Evolutionary conservation across 2,113 vertebrate species (phyloP).

Genomic region (Thamnophis sirtalis): DNA sequence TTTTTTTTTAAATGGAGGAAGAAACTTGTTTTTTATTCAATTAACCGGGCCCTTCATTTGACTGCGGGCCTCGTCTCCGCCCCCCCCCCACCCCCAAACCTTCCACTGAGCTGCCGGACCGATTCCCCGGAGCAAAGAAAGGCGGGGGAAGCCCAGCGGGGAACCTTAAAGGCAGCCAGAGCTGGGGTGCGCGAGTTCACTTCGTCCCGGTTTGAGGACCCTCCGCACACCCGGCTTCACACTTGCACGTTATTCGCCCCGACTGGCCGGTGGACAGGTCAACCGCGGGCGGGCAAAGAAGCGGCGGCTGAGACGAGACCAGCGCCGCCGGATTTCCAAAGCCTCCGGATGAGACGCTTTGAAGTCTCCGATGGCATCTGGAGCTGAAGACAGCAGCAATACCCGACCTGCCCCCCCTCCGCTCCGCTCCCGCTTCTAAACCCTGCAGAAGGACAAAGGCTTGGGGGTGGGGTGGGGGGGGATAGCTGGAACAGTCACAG

Average conservation of each 20-base stretch:
- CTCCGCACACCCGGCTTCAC: background rate
- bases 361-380: background rate
- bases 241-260: background rate
- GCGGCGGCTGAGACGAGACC: background rate
- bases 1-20: too few relatives aligned
- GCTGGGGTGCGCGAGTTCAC: background rate
- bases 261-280: background rate
- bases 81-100: fast-evolving
- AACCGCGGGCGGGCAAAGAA: background rate
- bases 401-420: background rate
- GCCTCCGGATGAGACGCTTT: background rate
- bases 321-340: background rate
- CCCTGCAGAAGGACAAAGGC: background rate
- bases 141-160: background rate
- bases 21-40: background rate
- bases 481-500: background rate
- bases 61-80: background rate
- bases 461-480: fast-evolving
- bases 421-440: background rate
- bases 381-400: background rate
- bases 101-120: background rate
- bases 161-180: background rate
- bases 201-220: background rate
- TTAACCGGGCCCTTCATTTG: too few relatives aligned
- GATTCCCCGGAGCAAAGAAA: background rate